Base-by-base conservation (phyloP, 1,140 invertebrate genomes). In the Bombus superbus region DNA sequence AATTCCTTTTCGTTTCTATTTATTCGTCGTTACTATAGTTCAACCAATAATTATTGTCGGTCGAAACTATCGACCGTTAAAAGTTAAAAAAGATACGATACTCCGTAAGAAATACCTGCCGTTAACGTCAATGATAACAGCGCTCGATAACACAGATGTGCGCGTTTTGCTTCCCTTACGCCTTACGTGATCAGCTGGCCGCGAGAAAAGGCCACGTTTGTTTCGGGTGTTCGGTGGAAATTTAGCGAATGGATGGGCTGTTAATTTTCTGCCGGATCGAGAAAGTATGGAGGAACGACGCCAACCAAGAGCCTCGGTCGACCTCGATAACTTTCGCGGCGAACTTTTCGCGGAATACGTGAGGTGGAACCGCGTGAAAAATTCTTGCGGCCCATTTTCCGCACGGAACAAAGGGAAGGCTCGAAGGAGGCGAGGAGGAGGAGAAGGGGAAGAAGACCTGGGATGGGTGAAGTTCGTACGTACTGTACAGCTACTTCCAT, bases 331-430 rank as follows among this genome's bases (percentile, higher is more conserved):
- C 86, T 91, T 91, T 90, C 69, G 32, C 38, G 72, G 69, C 32
- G 69, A 91, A 91, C 83, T 91, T 91, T 64, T 88, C 89, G 76
- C 81, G 76, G 86, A 86, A 88, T 90, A 90, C 83, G 89, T 90
- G 89, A 90, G 80, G 72, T 88, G 83, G 77, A 90, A 88, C 90
- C 83, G 88, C 89, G 87, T 84, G 90, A 90, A 91, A 91, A 90
- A 91, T 90, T 86, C 87, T 90, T 81, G 72, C 86, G 89, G 88
- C 75, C 82, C 81, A 83, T 86, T 90, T 90, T 90, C 81, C 78
- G 73, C 53, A 35, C 77, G 71, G 89, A 88, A 90, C 89, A 90
- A 90, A 90, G 77, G 82, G 68, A 62, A 15, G 53, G 9, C 44
- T 8, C n/a, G 71, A 9, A 44, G n/a, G 42, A 18, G 11, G 13